These are phyloP conservation scores for Silurus meridionalis DNA, from an alignment of 2,113 vertebrate genomes.

Conservation along the genomic window DNA sequence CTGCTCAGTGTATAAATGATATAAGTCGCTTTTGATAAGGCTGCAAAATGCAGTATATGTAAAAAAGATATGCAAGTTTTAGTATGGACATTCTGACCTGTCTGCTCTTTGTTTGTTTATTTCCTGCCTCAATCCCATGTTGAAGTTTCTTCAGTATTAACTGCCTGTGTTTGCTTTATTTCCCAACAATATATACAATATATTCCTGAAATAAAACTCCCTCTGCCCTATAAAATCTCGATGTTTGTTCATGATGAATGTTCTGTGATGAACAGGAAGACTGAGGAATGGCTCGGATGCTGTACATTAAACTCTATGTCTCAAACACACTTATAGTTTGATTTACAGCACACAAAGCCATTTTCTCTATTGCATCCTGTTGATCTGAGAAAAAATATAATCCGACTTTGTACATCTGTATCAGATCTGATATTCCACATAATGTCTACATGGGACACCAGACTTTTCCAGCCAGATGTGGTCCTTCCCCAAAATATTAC, in stretches of 20 bases:
- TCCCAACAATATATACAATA: neutral
- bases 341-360: constrained; percentile 75
- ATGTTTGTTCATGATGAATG: neutral
- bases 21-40: too few relatives aligned
- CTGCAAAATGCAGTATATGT: too few relatives aligned
- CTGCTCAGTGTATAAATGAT: too few relatives aligned
- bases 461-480: too few relatives aligned
- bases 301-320: constrained; percentile 76
- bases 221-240: neutral
- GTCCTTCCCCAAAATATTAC: too few relatives aligned
- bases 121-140: neutral
- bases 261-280: neutral
- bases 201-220: neutral
- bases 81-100: too few relatives aligned
- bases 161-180: neutral
- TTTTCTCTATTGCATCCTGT: constrained; percentile 49
- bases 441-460: neutral
- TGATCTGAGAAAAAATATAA: neutral
- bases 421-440: neutral
- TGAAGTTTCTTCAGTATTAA: neutral
- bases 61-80: too few relatives aligned
- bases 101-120: neutral
- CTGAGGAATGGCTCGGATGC: constrained; percentile 70
- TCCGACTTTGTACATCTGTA: neutral
- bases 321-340: constrained; percentile 72